Evolutionary conservation across 2,113 vertebrate species (phyloP), one percentile per base, ranked within the genome.

Genomic region (Tachysurus fulvidraco): DNA sequence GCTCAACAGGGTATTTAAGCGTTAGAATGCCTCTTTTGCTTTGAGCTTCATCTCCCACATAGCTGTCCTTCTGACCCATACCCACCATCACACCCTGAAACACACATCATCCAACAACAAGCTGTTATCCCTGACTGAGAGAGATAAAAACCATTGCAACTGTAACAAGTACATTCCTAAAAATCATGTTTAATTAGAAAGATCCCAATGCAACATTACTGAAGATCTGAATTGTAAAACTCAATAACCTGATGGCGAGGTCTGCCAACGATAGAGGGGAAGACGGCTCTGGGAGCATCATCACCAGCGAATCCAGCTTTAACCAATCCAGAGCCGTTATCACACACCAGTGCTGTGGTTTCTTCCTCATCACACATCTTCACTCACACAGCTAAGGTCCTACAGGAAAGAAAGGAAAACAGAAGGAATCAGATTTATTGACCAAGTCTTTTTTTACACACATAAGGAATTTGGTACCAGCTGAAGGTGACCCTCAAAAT

Each of bases 61-160:
- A 97, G 92, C 95, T 95, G 87, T 97, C 96, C 84, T 97, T 97
- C 92, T 97, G 96, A 87, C 96, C 96, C 96, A 97, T 97, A 89
- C 96, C 96, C 83, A 97, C 96, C 96, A 97, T 97, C 92, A 97
- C 96, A 67, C 96, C 96, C 96, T 97, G 76, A 71, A 54, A 65
- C 60, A 67, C 41, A 85, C 25, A 77, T 52, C 81, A 28, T 2
- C 23, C 81, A 83, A 71, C 65, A 83, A 71, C 65, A 73, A 62
- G 13, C 19, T 44, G 5, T 55, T 57, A 60, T 14, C 57, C 10
- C 12, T 60, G 11, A 44, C 30, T 36, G 30, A 81, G 28, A 36
- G 12, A 28, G 19, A 59, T 21, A 54, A 10, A 28, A 54, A 69
- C 7, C 4, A 41, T 41, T 69, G 5, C 14, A 44, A 11, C 36